Base-by-base conservation (phyloP, 2,888 invertebrate species). In the Zeuzera pyrina region DNA sequence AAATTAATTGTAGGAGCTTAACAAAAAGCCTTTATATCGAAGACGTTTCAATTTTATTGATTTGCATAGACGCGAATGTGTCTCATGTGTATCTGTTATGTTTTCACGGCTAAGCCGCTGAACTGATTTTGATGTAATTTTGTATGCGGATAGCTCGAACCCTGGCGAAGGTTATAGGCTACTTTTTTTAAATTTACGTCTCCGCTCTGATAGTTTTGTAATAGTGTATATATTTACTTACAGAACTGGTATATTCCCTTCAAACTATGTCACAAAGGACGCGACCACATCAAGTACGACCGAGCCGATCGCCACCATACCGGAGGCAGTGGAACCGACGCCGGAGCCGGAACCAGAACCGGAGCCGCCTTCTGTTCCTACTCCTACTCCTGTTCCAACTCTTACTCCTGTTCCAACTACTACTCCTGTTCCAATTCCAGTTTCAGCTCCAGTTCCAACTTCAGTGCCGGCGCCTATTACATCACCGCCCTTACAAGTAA, bases 241-340 rank as follows among this genome's bases (percentile, higher is more conserved):
- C 50, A 87, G 90, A 41, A 88, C 87, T 6, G 99, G 99, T 33
- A 96, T 98, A 47, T 99, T 99, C 78, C 99, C 99, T 0, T 96
- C 95, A 2, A 98, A 97, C 85, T 99, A 98, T 77, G 98, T 95
- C 33, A 91, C 92, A 29, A 73, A 73, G 15, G 78, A 78, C 42
- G 49, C 73, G 2, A 89, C 88, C 1, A 73, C 79, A 0, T 41
- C 36, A 3, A 37, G 33, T 28, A 34, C 50, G 6, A 45, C 52
- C 3, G 59, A 58, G 10, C 50, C 55, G 0, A 68, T 71, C 34
- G 51, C 62, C 1, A 53, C 70, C 16, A 74, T 76, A 2, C 79
- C 79, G 0, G 78, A 78, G 30, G 69, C 71, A 1, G 64, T 49
- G 0, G 79, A 77, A 32, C 73, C 72, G 3, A 47, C 45, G 6